Base-by-base conservation (phyloP, 2,888 invertebrate species). In the Spatulosminthurus flaviceps region DNA sequence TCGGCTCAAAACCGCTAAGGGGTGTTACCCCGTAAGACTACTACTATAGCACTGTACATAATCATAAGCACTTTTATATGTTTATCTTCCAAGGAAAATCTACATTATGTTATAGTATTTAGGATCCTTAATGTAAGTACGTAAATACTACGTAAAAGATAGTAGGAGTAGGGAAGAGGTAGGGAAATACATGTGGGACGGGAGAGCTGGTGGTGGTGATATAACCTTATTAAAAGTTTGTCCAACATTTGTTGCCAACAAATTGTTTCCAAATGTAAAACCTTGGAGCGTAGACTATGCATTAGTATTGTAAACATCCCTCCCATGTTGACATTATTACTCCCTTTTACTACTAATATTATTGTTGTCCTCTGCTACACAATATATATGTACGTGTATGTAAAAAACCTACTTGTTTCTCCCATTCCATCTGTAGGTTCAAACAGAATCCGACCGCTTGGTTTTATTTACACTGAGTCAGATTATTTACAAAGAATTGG, bases 401-500 rank as follows among this genome's bases (percentile, higher is more conserved):
- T 51, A n/a, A 5, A 51, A 11, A 51, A 11, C n/a, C 51, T 51
- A n/a, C 16, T 19, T 19, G 51, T 51, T 51, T 16, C 51, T 51
- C 16, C 51, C 16, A 9, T 2, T 51, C 2, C 16, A 16, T 29
- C 11, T 4, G 13, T 79, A 87, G 87, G 86, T 86, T 9, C 81
- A 83, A 75, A 85, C 84, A 24, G 81, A 84, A 24, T 82, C 83
- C 42, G 87, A 87, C 74, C 84, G 82, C 79, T 81, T 86, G 28
- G 82, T 85, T 60, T 84, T 86, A 78, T 87, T 86, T 79, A 81
- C 84, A 41, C 82, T 87, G 28, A 86, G 85, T 79, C 87, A 87
- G 83, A 86, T 87, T 34, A 85, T 87, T 79, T 87, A 87, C 83
- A 86, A 86, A 28, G 86, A 87, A 79, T 80, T 85, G 74, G 87